Base-by-base conservation (phyloP, 2,797 vertebrate species). In the Perodicticus potto region DNA sequence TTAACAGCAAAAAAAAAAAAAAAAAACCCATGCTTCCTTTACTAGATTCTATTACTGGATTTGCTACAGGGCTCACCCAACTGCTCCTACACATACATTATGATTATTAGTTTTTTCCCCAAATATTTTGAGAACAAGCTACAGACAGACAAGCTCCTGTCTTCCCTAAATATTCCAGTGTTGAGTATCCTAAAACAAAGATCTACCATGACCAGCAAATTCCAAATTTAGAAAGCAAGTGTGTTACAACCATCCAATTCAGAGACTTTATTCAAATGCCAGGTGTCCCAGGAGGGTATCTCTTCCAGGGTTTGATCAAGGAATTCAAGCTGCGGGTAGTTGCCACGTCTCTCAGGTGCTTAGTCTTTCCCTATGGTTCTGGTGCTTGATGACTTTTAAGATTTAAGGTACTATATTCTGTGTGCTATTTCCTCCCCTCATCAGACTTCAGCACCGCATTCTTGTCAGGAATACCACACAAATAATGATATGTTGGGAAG, bases 151-250 rank as follows among this genome's bases (percentile, higher is more conserved):
- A 13, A 89, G 73, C 29, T 69, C 34, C 69, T 95, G 57, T 70
- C 61, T 91, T 34, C 40, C 20, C 43, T 45, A 65, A 49, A 63
- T 32, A 77, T 4, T 72, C 10, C 37, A 72, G 22, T 53, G n/a
- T 77, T 77, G n/a, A 59, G 29, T 77, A 81, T 37, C 74, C 32
- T 73, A 45, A 86, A 80, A 53, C 55, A 80, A 85, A 63, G n/a
- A 80, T 65, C 37, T 92, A 57, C 43, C 17, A 45, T 67, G 87
- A 83, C 32, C 23, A 74, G 29, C 76, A 69, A 74, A 78, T 67
- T 88, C 49, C 78, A 91, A 91, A 91, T 73, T 85, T 40, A n/a
- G 29, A 90, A 93, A 85, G 45, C 23, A 70, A 53, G 32, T 63
- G 34, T 69, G 65, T 82, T 59, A 34, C 45, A 37, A 93, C 13